phyloP scores from a whole-genome alignment of 2,888 invertebrate species.

The Drosophila neonasuta region DNA sequence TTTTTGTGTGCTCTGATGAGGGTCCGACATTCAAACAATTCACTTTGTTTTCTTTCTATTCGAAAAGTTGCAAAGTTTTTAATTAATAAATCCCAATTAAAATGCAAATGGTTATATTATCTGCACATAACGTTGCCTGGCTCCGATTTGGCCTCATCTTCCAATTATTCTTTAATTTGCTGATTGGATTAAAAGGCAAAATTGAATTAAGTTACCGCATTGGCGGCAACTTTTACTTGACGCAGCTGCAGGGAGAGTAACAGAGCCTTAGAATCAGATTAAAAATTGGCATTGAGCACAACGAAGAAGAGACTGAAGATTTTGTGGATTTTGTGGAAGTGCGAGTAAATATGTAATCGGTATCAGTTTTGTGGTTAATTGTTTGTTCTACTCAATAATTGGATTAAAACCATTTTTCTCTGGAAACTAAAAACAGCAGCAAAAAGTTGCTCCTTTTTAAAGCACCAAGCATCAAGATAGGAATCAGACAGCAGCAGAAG shows the following conservation, averaged over 20 bases:
- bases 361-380: conserved; percentile 56
- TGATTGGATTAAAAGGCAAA: conserved; percentile 72
- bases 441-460: conserved; percentile 2
- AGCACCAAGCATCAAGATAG: conserved; percentile 43
- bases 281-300: conserved; percentile 7
- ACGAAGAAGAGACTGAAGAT: background rate
- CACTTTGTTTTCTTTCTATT: background rate
- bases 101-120: conserved; percentile 68
- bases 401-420: conserved; percentile 42
- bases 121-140: conserved; percentile 35
- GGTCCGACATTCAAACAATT: conserved; percentile 5
- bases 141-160: conserved; percentile 25
- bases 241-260: conserved; percentile 15
- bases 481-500: conserved; percentile 32
- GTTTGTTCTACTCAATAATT: conserved; percentile 58
- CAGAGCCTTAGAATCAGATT: conserved; percentile 33
- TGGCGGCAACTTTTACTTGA: conserved; percentile 45
- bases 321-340: background rate
- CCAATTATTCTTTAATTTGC: conserved; percentile 71
- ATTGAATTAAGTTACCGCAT: conserved; percentile 74
- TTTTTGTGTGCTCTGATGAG: conserved; percentile 8
- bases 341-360: conserved; percentile 13
- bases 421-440: conserved; percentile 1
- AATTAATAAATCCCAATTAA: conserved; percentile 74
- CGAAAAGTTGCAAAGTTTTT: conserved; percentile 61